Conservation (phyloP, 2,888 invertebrate genomes). For the Latrodectus elegans region DNA sequence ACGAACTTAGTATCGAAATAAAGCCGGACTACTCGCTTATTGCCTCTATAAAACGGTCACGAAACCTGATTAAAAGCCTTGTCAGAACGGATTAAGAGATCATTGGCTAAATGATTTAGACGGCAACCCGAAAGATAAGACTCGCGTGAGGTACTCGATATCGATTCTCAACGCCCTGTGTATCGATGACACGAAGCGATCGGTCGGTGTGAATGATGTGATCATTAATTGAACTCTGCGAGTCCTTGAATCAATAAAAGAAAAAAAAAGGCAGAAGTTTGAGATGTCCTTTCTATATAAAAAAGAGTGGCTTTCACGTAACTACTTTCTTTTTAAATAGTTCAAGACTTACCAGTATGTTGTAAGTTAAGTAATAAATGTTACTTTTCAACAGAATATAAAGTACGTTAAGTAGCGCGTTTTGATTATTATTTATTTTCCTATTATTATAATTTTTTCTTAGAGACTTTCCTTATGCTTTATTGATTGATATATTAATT, state of each 20-base stretch:
- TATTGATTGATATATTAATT: no score
- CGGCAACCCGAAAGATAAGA: conserved; percentile 51
- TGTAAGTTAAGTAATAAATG: no score
- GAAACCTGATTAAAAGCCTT: conserved; percentile 62
- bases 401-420: no score
- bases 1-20: conserved; percentile 29
- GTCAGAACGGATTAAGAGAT: conserved; percentile 63
- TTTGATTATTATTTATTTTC: no score
- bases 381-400: no score
- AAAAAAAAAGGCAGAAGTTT: background rate
- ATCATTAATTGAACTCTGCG: conserved; percentile 48
- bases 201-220: conserved; percentile 45
- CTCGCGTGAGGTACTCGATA: conserved; percentile 41
- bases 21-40: conserved; percentile 35
- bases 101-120: conserved; percentile 61
- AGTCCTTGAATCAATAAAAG: conserved; percentile 18
- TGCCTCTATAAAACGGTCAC: conserved; percentile 56
- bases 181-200: conserved; percentile 56
- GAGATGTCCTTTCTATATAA: background rate
- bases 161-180: conserved; percentile 40
- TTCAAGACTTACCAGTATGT: no score
- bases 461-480: no score
- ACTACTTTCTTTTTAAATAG: no score
- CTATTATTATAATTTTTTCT: no score
- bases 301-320: no score